Evolutionary conservation across 2,113 vertebrate species (phyloP), one percentile per base, ranked within the genome.

Genomic region (Festucalex cinctus): DNA sequence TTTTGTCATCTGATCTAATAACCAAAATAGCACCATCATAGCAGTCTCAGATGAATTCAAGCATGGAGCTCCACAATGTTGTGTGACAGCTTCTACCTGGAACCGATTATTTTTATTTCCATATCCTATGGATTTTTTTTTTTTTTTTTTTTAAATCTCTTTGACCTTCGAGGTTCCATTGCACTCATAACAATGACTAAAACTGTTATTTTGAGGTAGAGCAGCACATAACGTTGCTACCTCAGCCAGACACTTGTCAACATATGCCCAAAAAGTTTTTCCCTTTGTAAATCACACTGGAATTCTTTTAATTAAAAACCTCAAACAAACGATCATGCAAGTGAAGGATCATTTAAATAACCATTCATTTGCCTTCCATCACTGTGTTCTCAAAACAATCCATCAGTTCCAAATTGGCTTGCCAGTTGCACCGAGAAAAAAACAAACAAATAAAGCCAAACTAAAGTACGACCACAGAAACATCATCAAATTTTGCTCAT

Each of bases 401-500:
- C 57, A 66, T 36, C 61, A 56, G 65, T 74, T 85, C 53, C 41
- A 79, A 65, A 28, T 76, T 70, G 60, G 63, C 67, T 66, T 79
- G 77, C 79, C 84, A 82, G 56, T 81, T 68, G 72, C 75, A 46
- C 37, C 57, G 37, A 68, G 60, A 56, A 76, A 70, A 66, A 61
- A 62, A 56, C 26, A 71, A n/a, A n/a, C n/a, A n/a, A n/a, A n/a
- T n/a, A n/a, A n/a, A n/a, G 68, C 70, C 66, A 57, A 65, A 67
- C 63, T 75, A 72, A 83, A 83, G 70, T 68, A 70, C 37, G 24
- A 68, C 70, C 75, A 78, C 76, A 71, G n/a, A 70, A 82, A 82
- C 79, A 71, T 76, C 74, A 86, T 83, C 80, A 83, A 83, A 77
- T 76, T 66, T 68, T 76, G 73, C 75, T 85, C 76, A 73, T 79